A percentile compares a stretch with the other conserved stretches of the same genome.
Evolutionary conservation across 2,888 invertebrate genomes (phyloP).

Genomic region (Hedya salicella): DNA sequence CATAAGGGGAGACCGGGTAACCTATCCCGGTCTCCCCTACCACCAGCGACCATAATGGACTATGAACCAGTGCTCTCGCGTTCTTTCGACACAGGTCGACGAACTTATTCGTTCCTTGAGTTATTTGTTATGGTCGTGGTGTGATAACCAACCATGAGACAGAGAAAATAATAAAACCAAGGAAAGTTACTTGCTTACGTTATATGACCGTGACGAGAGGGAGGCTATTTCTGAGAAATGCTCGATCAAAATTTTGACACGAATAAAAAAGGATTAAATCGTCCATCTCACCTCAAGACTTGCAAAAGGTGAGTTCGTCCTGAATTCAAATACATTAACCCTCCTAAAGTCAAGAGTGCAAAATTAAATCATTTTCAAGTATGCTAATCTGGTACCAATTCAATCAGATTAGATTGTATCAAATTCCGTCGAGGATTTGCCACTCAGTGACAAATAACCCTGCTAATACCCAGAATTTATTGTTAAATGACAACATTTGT

Average conservation of each 20-base stretch:
- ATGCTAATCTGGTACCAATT: slow-evolving; percentile 14
- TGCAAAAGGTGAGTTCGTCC: background rate
- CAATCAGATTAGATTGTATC: slow-evolving; percentile 27
- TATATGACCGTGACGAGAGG: too few relatives aligned
- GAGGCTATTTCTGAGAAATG: too few relatives aligned
- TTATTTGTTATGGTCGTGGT: too few relatives aligned
- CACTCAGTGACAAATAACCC: slow-evolving; percentile 24
- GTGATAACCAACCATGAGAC: too few relatives aligned
- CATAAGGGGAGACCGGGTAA: too few relatives aligned
- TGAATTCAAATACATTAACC: background rate
- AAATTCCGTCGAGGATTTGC: slow-evolving; percentile 21
- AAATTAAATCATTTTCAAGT: slow-evolving; percentile 19
- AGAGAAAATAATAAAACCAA: too few relatives aligned
- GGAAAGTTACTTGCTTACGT: too few relatives aligned
- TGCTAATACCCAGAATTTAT: background rate
- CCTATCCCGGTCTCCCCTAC: too few relatives aligned
- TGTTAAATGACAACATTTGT: slow-evolving; percentile 3
- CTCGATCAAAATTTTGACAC: background rate
- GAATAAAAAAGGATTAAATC: background rate
- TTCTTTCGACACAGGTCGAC: too few relatives aligned
- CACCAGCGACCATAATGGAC: too few relatives aligned
- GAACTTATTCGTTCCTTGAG: too few relatives aligned
- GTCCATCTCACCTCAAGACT: background rate
- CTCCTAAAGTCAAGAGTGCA: background rate
- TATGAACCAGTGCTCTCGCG: too few relatives aligned